phyloP scores from a whole-genome alignment of 2,113 vertebrate genomes.

The Romanogobio albipinnatus region DNA sequence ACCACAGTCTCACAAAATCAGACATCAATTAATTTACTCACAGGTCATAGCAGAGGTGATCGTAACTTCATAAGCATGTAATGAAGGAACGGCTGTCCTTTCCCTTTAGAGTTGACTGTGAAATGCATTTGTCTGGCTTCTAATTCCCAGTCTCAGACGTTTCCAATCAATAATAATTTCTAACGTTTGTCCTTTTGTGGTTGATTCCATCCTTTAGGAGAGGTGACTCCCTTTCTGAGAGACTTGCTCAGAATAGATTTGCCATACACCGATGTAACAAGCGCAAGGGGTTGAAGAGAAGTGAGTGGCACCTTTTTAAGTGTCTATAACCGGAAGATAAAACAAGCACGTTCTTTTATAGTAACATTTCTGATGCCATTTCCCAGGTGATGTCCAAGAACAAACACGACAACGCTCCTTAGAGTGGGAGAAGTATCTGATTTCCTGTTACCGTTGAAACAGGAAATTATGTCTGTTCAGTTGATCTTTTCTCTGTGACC shows the following conservation, averaged over 20 bases:
- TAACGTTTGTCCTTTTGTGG: not conserved
- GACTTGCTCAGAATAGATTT: slow-evolving; percentile 74
- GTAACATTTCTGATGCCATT: slow-evolving; percentile 32
- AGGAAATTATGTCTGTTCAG: slow-evolving; percentile 39
- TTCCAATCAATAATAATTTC: not conserved
- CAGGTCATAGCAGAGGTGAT: no score
- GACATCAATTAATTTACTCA: no score
- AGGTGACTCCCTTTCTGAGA: slow-evolving; percentile 70
- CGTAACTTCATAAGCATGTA: not conserved
- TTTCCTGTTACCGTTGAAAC: slow-evolving; percentile 64
- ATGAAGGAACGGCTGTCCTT: not conserved
- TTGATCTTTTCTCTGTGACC: not conserved
- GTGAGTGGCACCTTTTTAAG: slow-evolving; percentile 58
- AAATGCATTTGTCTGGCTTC: not conserved
- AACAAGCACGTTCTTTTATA: not conserved
- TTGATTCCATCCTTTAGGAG: slow-evolving; percentile 67
- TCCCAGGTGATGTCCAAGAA: slow-evolving; percentile 53
- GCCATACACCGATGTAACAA: slow-evolving; percentile 64
- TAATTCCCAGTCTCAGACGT: not conserved
- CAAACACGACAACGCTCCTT: slow-evolving; percentile 48
- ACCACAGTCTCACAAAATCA: no score
- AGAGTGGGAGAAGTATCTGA: slow-evolving; percentile 71
- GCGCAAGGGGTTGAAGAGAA: slow-evolving; percentile 40
- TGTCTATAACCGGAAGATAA: slow-evolving; percentile 26
- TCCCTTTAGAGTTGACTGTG: not conserved